Evolutionary conservation across 2,113 vertebrate genomes (phyloP).

Genomic region (Cheilinus undulatus): DNA sequence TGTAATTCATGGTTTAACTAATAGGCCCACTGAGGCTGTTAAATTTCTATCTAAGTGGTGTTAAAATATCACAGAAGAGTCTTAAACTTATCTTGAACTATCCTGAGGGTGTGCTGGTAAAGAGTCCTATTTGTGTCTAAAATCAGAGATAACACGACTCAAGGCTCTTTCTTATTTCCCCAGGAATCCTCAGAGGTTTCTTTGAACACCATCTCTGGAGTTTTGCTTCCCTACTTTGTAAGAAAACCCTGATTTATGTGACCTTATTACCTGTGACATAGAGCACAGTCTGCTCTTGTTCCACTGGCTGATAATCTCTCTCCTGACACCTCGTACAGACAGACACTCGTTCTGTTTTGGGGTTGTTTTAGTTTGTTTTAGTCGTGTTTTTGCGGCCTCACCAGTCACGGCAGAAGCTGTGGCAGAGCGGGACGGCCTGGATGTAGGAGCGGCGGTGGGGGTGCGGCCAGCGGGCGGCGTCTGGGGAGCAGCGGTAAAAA

Average conservation of each 20-base stretch:
- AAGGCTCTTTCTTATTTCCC: not conserved
- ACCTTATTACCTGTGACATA: not conserved
- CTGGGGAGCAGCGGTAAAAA: constrained; percentile 86
- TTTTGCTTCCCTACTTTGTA: not conserved
- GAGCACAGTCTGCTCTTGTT: not conserved
- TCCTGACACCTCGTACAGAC: constrained; percentile 6
- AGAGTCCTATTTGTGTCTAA: not conserved
- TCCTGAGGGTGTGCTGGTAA: too few relatives aligned
- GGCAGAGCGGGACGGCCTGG: constrained; percentile 85
- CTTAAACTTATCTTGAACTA: too few relatives aligned
- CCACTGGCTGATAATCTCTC: constrained; percentile 3
- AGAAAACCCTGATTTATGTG: not conserved
- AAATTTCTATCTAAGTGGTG: too few relatives aligned
- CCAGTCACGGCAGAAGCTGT: constrained; percentile 88
- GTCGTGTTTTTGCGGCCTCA: constrained; percentile 64
- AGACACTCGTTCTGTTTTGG: constrained; percentile 32
- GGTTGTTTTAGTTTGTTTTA: not conserved
- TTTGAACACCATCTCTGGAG: not conserved
- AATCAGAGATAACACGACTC: not conserved
- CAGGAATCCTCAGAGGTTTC: not conserved
- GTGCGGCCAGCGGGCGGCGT: constrained; percentile 82
- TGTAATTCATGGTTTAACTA: too few relatives aligned
- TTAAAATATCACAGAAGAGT: too few relatives aligned
- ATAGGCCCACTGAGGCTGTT: too few relatives aligned
- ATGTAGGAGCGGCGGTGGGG: constrained; percentile 72